A percentile compares a stretch with the other conserved stretches of the same genome.
These are phyloP conservation scores for Strongylocentrotus purpuratus DNA, from an alignment of 35 echinoderm and acorn worm species.

Conservation along the genomic window DNA sequence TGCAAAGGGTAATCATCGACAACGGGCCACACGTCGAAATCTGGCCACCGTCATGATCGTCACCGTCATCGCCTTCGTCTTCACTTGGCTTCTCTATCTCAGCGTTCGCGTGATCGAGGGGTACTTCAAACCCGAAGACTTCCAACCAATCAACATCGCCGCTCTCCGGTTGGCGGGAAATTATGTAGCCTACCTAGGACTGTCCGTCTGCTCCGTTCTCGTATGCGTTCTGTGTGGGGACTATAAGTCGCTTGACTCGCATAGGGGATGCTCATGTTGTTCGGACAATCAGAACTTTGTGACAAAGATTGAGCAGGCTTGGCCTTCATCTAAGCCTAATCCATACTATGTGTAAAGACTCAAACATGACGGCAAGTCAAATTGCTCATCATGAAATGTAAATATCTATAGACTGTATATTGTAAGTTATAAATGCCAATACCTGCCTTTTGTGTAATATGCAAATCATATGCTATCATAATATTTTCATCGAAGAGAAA, in stretches of 20 bases:
- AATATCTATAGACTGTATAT: neutral
- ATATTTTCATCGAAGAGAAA: neutral
- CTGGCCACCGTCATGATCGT: slow-evolving; percentile 23
- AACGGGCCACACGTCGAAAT: neutral
- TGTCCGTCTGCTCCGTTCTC: slow-evolving; percentile 33
- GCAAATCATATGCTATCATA: neutral
- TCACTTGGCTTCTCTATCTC: slow-evolving; percentile 36
- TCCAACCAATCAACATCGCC: slow-evolving; percentile 4
- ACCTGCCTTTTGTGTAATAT: neutral
- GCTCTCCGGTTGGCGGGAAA: slow-evolving; percentile 5
- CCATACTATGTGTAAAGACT: slow-evolving; percentile 32
- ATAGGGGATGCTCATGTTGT: neutral
- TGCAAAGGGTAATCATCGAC: neutral
- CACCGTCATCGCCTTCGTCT: slow-evolving; percentile 25
- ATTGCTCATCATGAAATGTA: neutral
- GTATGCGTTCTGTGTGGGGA: slow-evolving; percentile 30
- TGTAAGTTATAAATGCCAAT: neutral
- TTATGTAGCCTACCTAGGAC: slow-evolving; percentile 8
- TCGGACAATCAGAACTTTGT: neutral
- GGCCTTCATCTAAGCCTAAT: slow-evolving; percentile 5
- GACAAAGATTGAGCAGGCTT: slow-evolving; percentile 14
- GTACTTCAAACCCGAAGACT: slow-evolving; percentile 10
- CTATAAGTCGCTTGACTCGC: neutral
- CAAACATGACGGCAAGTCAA: neutral
- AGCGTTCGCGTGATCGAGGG: slow-evolving; percentile 27